phyloP scores from a whole-genome alignment of 1,140 invertebrate genomes.

The Eumeta japonica region DNA sequence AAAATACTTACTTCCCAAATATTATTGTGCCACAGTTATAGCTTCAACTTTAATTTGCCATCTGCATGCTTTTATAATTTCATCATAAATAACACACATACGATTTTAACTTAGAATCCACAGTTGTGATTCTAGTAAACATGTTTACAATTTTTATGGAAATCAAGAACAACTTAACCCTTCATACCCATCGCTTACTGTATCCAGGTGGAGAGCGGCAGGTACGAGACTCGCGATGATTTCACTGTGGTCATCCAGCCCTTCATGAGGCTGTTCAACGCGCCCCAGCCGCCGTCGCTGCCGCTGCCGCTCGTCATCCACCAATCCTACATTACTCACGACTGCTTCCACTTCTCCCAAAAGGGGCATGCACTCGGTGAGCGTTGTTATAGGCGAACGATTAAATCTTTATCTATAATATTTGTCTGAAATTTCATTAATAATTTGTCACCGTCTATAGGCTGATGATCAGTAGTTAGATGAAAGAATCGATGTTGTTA shows the following conservation, averaged over 20 bases:
- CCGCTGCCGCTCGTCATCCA: slow-evolving; percentile 59
- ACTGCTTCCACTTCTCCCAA: slow-evolving; percentile 77
- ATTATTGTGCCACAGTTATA: too few species aligned
- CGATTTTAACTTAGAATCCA: too few species aligned
- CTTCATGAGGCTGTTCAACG: slow-evolving; percentile 57
- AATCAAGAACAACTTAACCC: neutral
- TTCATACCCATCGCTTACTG: slow-evolving; percentile 3
- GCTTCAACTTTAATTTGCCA: neutral
- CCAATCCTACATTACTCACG: slow-evolving; percentile 69
- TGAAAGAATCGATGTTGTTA: too few species aligned
- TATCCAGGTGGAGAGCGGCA: slow-evolving; percentile 58
- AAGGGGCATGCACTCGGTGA: slow-evolving; percentile 66
- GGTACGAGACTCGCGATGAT: slow-evolving; percentile 56
- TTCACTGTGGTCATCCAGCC: slow-evolving; percentile 54
- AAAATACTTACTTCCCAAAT: too few species aligned
- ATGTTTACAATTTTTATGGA: neutral
- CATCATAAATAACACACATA: neutral
- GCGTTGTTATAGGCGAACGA: neutral
- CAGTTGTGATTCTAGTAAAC: too few species aligned
- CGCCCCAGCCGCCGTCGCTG: slow-evolving; percentile 31
- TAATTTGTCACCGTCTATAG: neutral
- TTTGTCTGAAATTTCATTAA: neutral
- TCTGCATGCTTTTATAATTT: neutral
- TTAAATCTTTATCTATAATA: neutral
- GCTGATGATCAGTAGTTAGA: neutral